Base-by-base conservation (phyloP, 2,888 invertebrate genomes). In the Eilema depressum region DNA sequence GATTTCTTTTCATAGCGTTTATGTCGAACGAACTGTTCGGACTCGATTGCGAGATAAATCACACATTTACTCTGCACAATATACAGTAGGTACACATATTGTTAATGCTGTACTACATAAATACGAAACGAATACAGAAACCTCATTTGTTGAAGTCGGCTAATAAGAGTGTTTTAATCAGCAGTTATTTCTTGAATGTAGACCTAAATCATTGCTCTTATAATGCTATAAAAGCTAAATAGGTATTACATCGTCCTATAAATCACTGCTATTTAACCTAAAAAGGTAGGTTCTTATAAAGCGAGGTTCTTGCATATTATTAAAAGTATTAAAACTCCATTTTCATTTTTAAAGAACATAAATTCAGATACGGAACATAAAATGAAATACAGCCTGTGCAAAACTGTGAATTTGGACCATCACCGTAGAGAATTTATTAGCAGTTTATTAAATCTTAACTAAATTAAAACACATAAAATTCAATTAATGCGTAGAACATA, bases 381-480 rank as follows among this genome's bases (percentile, higher is more conserved):
- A 37, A 25, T 41, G 8, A 63, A 25, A 26, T 41, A 25, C 10
- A 53, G 17, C n/a, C 59, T 64, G 47, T 26, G 41, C 8, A 57
- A 67, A 37, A 37, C 61, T 28, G 37, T 63, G 66, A 73, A 63
- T 64, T 65, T 68, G 63, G 63, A 71, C 63, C 67, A 69, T 69
- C 62, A 59, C 68, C 66, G 33, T 75, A 20, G 70, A 68, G 61
- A 76, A 66, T 33, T 67, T 63, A 67, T 65, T 30, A 57, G 62
- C 60, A 60, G 53, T 73, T 69, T 66, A 70, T 71, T 69, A 61
- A 75, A 70, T 69, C 73, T 73, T 69, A 72, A 71, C 62, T 68
- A 63, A 73, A 76, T 67, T 63, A 71, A 26, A 78, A 70, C 68
- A 72, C 72, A 77, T 75, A 73, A 73, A 71, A 74, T 73, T 65